A percentile compares a stretch with the other conserved stretches of the same genome.
phyloP scores from a whole-genome alignment of 2,113 vertebrate species.

The Cettia cetti region DNA sequence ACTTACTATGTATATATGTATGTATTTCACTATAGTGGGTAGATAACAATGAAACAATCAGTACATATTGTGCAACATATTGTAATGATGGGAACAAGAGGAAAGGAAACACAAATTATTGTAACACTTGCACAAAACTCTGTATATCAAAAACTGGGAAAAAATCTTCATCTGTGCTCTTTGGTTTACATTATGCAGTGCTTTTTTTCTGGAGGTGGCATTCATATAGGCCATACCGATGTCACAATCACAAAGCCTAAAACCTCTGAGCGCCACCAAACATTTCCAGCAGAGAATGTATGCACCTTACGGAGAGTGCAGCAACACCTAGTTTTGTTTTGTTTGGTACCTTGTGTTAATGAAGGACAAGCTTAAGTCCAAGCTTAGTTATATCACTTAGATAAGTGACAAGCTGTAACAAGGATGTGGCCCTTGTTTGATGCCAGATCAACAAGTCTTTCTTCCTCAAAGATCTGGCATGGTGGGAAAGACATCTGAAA shows the following conservation, averaged over 20 bases:
- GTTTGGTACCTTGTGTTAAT: neutral
- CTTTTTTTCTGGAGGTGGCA: neutral
- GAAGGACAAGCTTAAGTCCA: neutral
- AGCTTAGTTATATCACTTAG: neutral
- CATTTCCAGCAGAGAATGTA: neutral
- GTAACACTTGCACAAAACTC: neutral
- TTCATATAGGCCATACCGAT: neutral
- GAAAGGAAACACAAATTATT: neutral
- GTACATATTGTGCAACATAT: neutral
- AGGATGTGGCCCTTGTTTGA: neutral
- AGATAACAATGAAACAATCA: neutral
- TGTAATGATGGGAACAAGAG: neutral
- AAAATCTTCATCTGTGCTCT: neutral
- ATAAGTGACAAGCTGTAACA: neutral
- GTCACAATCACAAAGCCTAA: neutral
- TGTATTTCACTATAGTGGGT: neutral
- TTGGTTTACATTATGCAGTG: neutral
- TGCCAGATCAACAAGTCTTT: neutral
- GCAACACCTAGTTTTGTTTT: neutral
- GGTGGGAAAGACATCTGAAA: neutral
- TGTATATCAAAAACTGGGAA: neutral
- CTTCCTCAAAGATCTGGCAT: neutral
- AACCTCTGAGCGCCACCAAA: fast-evolving
- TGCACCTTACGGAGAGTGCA: neutral
- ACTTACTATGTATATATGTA: neutral